Evolutionary conservation across 2,888 invertebrate genomes (phyloP).

Genomic region (Mimumesa dahlbomi): DNA sequence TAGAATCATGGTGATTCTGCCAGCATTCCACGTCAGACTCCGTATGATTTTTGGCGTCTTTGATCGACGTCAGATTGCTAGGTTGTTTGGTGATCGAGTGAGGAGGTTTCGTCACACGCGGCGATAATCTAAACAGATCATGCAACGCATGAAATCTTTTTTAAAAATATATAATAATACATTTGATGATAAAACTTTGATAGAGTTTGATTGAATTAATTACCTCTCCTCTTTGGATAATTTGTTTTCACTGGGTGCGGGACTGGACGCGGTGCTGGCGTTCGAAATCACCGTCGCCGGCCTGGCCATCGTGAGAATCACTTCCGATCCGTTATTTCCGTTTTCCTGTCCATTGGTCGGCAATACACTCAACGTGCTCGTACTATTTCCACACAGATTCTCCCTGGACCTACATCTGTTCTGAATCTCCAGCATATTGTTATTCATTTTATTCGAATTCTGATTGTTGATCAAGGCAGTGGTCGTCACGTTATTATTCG

Average conservation of each 20-base stretch:
- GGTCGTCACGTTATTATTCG: constrained; percentile 71
- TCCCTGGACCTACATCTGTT: constrained; percentile 79
- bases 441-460: constrained; percentile 67
- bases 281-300: constrained; percentile 86
- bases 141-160: too few relatives aligned
- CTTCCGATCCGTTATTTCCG: constrained; percentile 80
- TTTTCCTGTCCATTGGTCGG: constrained; percentile 75
- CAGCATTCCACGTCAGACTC: constrained; percentile 74
- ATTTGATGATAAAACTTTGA: too few relatives aligned
- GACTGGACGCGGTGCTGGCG: constrained; percentile 83
- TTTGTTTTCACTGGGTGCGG: constrained; percentile 83
- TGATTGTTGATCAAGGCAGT: constrained; percentile 61
- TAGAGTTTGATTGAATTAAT: too few relatives aligned
- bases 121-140: constrained; percentile 71
- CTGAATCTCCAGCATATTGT: constrained; percentile 77
- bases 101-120: constrained; percentile 78
- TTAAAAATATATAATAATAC: too few relatives aligned
- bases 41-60: constrained; percentile 68
- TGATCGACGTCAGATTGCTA: constrained; percentile 67
- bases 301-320: constrained; percentile 85
- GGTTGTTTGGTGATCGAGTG: constrained; percentile 72
- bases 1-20: constrained; percentile 72
- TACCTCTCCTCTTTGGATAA: constrained; percentile 83
- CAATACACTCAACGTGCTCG: constrained; percentile 75
- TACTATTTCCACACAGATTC: constrained; percentile 77